These are phyloP conservation scores for Okamejei kenojei DNA, from an alignment of 2,797 vertebrate species.

Conservation along the genomic window DNA sequence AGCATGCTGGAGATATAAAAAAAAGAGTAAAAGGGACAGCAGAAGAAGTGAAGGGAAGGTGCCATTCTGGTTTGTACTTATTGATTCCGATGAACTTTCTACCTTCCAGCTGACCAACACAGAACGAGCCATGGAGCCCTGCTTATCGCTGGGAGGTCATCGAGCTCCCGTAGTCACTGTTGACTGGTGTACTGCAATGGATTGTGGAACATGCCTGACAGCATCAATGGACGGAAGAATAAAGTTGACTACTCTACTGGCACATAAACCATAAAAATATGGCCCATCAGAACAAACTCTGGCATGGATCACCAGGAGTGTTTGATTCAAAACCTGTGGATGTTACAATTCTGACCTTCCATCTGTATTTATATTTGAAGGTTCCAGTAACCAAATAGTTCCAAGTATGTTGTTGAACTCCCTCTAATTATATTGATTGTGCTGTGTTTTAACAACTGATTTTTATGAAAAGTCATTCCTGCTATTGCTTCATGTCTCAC, in stretches of 20 bases:
- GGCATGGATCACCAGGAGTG: not conserved
- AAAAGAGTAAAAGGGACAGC: no score
- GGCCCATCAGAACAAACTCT: not conserved
- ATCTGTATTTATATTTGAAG: not conserved
- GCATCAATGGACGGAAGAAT: constrained; percentile 97
- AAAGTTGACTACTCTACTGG: constrained; percentile 86
- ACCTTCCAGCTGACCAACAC: constrained; percentile 67
- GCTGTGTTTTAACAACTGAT: not conserved
- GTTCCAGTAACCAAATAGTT: constrained; percentile 6
- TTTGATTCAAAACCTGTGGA: not conserved
- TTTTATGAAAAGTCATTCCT: constrained; percentile 4
- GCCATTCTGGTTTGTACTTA: not conserved
- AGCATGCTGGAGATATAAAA: no score
- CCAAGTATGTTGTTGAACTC: not conserved
- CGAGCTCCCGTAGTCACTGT: constrained; percentile 90
- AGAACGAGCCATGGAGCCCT: constrained; percentile 71
- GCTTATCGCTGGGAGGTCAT: constrained; percentile 82
- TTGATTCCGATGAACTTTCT: not conserved
- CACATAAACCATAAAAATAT: constrained; percentile 68
- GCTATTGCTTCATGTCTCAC: not conserved
- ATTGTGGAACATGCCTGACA: constrained; percentile 91
- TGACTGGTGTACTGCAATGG: constrained; percentile 90
- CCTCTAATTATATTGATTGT: not conserved
- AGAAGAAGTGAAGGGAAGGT: no score
- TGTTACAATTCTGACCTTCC: not conserved